Conservation (phyloP, 2,888 invertebrate genomes). For the Drosophila hamatofila region DNA sequence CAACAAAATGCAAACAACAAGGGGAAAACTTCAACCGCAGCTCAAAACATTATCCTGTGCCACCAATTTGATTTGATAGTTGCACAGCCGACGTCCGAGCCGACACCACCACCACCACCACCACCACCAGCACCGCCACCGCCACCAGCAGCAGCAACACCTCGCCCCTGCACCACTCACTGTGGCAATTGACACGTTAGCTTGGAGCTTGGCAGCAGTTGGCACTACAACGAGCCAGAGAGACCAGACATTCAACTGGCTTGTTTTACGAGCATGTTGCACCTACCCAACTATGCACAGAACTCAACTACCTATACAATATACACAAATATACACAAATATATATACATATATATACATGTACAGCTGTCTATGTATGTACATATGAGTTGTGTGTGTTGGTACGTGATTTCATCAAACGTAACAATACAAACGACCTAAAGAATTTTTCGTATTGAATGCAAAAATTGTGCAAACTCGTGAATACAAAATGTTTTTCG, state of each 20-base stretch:
- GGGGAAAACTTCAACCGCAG: conserved; percentile 70
- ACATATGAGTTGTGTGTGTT: conserved; percentile 30
- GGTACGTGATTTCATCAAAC: conserved; percentile 80
- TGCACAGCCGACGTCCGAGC: conserved; percentile 66
- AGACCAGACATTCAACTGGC: conserved; percentile 55
- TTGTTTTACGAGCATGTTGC: conserved; percentile 79
- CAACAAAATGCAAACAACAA: conserved; percentile 49
- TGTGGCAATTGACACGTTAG: conserved; percentile 75
- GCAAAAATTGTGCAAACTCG: conserved; percentile 81
- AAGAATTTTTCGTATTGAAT: conserved; percentile 78
- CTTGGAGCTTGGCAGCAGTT: conserved; percentile 74
- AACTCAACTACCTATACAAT: conserved; percentile 39
- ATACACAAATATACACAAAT: conserved; percentile 11
- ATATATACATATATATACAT: conserved; percentile 2
- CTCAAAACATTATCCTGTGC: conserved; percentile 81
- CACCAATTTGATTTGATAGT: conserved; percentile 81
- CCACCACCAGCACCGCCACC: not conserved
- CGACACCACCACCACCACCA: conserved; percentile 13
- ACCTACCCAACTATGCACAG: conserved; percentile 62
- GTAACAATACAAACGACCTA: conserved; percentile 65
- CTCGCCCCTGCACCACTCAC: conserved; percentile 18
- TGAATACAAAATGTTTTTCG: conserved; percentile 74
- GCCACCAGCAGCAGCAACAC: conserved; percentile 1
- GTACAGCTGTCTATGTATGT: not conserved
- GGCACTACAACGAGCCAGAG: conserved; percentile 64